These are phyloP conservation scores for Geodia barretti DNA, from an alignment of 37 sponge, comb jelly and placozoan genomes.

Conservation along the genomic window DNA sequence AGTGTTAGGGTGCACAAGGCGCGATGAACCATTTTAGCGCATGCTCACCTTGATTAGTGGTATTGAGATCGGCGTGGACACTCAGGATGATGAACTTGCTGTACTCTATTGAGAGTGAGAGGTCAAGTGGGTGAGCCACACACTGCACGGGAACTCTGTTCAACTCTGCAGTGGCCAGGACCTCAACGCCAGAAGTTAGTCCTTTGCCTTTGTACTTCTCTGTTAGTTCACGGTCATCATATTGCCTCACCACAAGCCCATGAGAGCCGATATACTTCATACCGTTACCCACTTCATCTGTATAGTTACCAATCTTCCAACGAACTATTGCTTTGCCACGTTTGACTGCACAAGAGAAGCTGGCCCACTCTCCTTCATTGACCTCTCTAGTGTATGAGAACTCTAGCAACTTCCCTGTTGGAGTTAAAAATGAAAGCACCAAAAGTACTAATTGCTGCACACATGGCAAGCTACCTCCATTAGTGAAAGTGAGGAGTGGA, in stretches of 20 bases:
- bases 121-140: not conserved
- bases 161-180: not conserved
- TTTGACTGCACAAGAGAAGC: not conserved
- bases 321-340: not conserved
- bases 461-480: not conserved
- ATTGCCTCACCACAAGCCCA: not conserved
- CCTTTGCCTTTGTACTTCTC: no score
- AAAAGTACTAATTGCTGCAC: not conserved
- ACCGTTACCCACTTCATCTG: not conserved
- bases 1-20: no score
- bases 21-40: no score
- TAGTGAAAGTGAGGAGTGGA: not conserved
- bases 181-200: not conserved
- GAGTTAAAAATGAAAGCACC: no score
- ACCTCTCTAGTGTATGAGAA: not conserved
- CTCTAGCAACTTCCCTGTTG: not conserved
- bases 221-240: not conserved
- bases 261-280: no score
- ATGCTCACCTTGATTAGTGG: not conserved
- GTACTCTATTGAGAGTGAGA: not conserved
- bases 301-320: not conserved
- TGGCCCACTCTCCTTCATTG: not conserved
- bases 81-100: not conserved
- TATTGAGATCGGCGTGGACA: not conserved
- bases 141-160: not conserved